phyloP scores from a whole-genome alignment of 1,140 invertebrate species.

The Antheraea pernyi region DNA sequence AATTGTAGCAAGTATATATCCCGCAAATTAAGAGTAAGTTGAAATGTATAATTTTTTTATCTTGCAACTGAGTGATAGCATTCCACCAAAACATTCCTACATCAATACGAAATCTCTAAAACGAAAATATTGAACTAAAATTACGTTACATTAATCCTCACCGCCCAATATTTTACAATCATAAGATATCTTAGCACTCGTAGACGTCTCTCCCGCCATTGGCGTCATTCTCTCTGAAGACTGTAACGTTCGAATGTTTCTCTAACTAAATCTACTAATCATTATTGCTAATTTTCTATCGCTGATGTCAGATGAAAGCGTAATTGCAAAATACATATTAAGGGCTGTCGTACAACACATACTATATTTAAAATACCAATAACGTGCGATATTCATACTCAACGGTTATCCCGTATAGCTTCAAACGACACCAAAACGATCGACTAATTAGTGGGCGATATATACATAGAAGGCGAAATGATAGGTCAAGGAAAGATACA shows the following conservation, averaged over 20 bases:
- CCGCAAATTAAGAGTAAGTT: no score
- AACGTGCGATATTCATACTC: background rate
- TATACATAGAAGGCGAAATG: slow-evolving; percentile 45
- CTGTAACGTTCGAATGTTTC: slow-evolving; percentile 42
- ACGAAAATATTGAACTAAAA: slow-evolving; percentile 74
- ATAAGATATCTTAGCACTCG: slow-evolving; percentile 72
- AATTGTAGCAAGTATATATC: no score
- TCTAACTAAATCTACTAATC: slow-evolving; percentile 59
- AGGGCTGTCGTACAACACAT: background rate
- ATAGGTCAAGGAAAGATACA: slow-evolving; percentile 38
- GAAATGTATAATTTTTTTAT: background rate
- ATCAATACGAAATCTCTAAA: slow-evolving; percentile 72
- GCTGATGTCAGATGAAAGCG: slow-evolving; percentile 43
- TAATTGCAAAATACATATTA: slow-evolving; percentile 9
- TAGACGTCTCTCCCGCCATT: slow-evolving; percentile 33
- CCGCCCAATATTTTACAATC: slow-evolving; percentile 54
- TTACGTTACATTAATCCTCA: slow-evolving; percentile 58
- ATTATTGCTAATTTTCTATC: slow-evolving; percentile 61
- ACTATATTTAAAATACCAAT: background rate
- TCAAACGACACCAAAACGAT: slow-evolving; percentile 14
- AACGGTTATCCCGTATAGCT: background rate
- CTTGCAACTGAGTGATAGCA: slow-evolving; percentile 38
- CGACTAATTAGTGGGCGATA: slow-evolving; percentile 29
- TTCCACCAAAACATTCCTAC: slow-evolving; percentile 54
- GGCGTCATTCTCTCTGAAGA: slow-evolving; percentile 35